phyloP scores from a whole-genome alignment of 2,797 vertebrate genomes.

The Micrastur ruficollis region DNA sequence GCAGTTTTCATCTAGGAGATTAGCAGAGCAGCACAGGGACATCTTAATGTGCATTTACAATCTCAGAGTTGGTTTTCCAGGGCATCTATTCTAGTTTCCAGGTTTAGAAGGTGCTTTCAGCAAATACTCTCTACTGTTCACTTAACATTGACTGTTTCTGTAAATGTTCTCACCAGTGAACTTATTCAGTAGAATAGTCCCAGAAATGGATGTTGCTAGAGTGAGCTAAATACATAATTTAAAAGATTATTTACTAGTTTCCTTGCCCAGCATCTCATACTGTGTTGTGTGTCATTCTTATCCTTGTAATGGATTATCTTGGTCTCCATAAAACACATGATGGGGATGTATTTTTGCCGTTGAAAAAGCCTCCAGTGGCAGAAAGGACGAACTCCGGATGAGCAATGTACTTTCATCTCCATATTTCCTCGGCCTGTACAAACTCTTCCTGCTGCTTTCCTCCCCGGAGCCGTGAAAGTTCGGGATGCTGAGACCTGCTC shows the following conservation, averaged over 20 bases:
- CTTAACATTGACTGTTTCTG: constrained; percentile 8
- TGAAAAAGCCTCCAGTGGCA: constrained; percentile 24
- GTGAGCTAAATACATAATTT: constrained; percentile 16
- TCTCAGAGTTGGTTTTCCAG: constrained; percentile 9
- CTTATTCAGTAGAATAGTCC: background rate
- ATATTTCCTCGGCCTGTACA: constrained; percentile 8
- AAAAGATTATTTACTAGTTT: constrained; percentile 15
- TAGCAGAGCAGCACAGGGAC: constrained; percentile 29
- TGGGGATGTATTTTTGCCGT: constrained; percentile 9
- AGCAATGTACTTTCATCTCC: constrained; percentile 21
- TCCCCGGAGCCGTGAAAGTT: background rate
- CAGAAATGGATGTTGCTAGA: background rate
- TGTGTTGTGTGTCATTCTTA: background rate
- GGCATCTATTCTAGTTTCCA: constrained; percentile 12
- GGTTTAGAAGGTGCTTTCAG: constrained; percentile 8
- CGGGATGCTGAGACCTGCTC: background rate
- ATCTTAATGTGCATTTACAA: constrained; percentile 17
- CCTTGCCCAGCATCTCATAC: background rate
- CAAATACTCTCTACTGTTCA: background rate
- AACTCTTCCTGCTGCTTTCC: background rate
- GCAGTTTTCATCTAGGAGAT: constrained; percentile 23
- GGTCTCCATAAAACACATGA: background rate
- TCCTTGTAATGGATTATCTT: constrained; percentile 10
- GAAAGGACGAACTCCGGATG: constrained; percentile 21
- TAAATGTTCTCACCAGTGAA: constrained; percentile 13